Evolutionary conservation across 2,888 invertebrate genomes (phyloP).

Genomic region (Drosophila monieri): DNA sequence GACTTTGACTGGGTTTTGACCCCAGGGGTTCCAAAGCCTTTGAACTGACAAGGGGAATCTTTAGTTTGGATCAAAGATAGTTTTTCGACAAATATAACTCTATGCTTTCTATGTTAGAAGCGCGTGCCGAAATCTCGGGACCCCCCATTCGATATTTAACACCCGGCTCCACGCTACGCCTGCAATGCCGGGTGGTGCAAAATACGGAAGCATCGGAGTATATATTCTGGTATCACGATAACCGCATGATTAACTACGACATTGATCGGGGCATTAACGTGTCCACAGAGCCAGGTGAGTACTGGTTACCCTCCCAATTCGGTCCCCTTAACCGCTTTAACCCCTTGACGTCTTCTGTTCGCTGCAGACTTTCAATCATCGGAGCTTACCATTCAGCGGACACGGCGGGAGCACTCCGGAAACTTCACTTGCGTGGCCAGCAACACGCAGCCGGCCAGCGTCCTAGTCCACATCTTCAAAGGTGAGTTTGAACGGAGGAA

Average conservation of each 20-base stretch:
- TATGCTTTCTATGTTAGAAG: constrained; percentile 86
- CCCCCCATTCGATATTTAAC: constrained; percentile 94
- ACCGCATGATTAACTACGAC: constrained; percentile 96
- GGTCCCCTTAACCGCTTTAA: not conserved
- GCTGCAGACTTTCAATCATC: constrained; percentile 84
- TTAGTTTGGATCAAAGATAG: constrained; percentile 2
- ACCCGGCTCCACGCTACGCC: constrained; percentile 92
- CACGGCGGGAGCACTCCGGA: constrained; percentile 90
- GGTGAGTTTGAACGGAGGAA: constrained; percentile 85
- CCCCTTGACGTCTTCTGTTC: constrained; percentile 4
- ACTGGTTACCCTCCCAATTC: constrained; percentile 58
- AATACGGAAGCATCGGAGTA: constrained; percentile 93
- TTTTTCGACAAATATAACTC: not conserved
- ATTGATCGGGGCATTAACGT: constrained; percentile 93
- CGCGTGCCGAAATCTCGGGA: constrained; percentile 93
- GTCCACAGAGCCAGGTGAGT: constrained; percentile 90
- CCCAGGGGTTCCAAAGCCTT: constrained; percentile 4
- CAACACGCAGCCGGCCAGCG: constrained; percentile 94
- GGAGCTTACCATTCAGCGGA: constrained; percentile 83
- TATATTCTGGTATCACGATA: constrained; percentile 95
- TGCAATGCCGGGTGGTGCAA: constrained; percentile 92
- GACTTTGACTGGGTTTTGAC: constrained; percentile 31
- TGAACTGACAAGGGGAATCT: not conserved
- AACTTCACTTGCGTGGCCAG: constrained; percentile 95
- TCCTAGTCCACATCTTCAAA: constrained; percentile 95